Conservation (phyloP, 2,797 vertebrate genomes). For the Hozukius guyotensis region DNA sequence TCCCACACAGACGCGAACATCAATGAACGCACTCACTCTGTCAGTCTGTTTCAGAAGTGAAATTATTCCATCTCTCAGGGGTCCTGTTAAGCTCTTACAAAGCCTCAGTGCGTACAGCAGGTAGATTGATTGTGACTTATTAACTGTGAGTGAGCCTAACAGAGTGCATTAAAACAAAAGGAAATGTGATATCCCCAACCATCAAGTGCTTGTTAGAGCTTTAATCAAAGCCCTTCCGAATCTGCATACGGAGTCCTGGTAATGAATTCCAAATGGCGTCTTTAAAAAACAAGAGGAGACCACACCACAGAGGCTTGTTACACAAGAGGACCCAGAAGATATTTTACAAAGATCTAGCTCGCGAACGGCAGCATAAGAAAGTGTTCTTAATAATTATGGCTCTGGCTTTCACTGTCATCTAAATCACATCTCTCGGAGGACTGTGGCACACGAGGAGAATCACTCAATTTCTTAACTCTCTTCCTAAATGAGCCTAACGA, state of each 20-base stretch:
- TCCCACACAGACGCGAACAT: slow-evolving; percentile 72
- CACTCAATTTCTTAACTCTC: slow-evolving; percentile 47
- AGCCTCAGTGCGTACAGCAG: slow-evolving; percentile 79
- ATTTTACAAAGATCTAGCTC: slow-evolving; percentile 61
- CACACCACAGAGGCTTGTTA: slow-evolving; percentile 52
- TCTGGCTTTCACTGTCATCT: slow-evolving; percentile 52
- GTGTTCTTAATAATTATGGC: slow-evolving; percentile 61
- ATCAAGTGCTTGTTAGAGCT: slow-evolving; percentile 85
- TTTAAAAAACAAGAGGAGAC: slow-evolving; percentile 72
- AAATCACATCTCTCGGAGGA: slow-evolving; percentile 62
- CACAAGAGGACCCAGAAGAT: slow-evolving; percentile 62
- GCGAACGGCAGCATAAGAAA: slow-evolving; percentile 50
- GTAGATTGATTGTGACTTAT: slow-evolving; percentile 85
- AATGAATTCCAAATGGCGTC: slow-evolving; percentile 80
- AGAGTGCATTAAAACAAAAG: slow-evolving; percentile 86
- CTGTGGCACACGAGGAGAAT: slow-evolving; percentile 35
- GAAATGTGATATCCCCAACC: slow-evolving; percentile 84
- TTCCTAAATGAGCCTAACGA: slow-evolving; percentile 42
- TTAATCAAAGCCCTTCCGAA: slow-evolving; percentile 84
- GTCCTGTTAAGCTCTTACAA: slow-evolving; percentile 83
- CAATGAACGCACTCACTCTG: slow-evolving; percentile 64
- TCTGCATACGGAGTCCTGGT: slow-evolving; percentile 77
- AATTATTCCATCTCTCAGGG: slow-evolving; percentile 82
- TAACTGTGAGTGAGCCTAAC: slow-evolving; percentile 84
- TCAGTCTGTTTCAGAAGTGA: slow-evolving; percentile 78